Base-by-base conservation (phyloP, 1,140 invertebrate genomes). In the Drosophila lacteicornis region DNA sequence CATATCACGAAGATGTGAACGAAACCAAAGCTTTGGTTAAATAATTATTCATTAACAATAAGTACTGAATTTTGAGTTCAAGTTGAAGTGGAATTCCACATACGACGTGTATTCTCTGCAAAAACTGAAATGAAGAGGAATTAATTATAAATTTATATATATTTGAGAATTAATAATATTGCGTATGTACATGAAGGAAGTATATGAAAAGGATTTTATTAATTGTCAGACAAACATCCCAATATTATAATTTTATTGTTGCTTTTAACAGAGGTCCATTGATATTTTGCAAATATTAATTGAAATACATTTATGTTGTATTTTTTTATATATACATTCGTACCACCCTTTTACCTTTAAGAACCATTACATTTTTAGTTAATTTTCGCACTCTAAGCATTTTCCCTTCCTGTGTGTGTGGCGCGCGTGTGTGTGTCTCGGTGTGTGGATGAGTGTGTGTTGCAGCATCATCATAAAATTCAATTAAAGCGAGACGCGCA, bases 381-480 rank as follows among this genome's bases (percentile, higher is more conserved):
- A 11, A 36, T 53, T 53, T 53, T 53, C 17, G 51, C 51, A 36
- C 30, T 19, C 17, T 19, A 22, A 53, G 30, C 51, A 13, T 4
- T 53, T 80, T 71, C 22, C 38, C 4, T 47, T n/a, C 2, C 12
- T 15, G 19, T 38, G 38, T 61, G 65, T 57, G 30, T 46, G 51
- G 22, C 22, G 22, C 22, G 22, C 3, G 22, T 25, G 22, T 25
- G 22, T 45, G 33, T 51, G 65, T 25, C 22, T 53, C 17, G 56
- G 25, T 46, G 38, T 68, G 59, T 47, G 45, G 15, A 11, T 27
- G 45, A 13, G 42, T 59, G 55, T 56, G 65, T 71, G 59, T 76
- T 69, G 82, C 83, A 87, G 85, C 82, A 88, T 88, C 82, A 85
- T 85, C 82, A 85, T 85, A 85, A 85, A 85, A 85, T 85, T 88